Percentiles rank a stretch among this genome's conserved stretches.
phyloP scores from a whole-genome alignment of 2,113 vertebrate species.

The Upupa epops region DNA sequence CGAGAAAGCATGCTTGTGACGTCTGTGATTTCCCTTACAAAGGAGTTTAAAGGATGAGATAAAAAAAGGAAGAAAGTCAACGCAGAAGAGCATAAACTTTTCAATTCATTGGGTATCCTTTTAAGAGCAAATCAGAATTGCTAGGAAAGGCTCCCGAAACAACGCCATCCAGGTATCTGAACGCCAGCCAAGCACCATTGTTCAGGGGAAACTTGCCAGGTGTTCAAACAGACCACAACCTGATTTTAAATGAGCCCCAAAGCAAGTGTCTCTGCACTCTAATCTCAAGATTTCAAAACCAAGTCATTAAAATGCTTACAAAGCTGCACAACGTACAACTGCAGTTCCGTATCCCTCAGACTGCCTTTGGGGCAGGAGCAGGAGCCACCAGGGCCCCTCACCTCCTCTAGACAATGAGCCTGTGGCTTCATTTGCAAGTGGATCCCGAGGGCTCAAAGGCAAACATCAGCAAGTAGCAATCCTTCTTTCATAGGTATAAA shows the following conservation, averaged over 20 bases:
- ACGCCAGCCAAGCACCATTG: neutral
- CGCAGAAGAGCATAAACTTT: neutral
- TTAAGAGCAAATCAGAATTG: neutral
- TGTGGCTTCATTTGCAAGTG: neutral
- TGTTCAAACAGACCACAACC: neutral
- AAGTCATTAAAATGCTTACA: neutral
- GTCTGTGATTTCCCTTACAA: neutral
- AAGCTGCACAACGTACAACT: neutral
- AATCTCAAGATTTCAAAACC: neutral
- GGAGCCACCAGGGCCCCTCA: neutral
- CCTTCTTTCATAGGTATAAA: neutral
- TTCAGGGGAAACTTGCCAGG: neutral
- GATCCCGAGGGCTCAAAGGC: neutral
- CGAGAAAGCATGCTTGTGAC: neutral
- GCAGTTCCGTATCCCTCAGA: neutral
- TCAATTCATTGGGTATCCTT: neutral
- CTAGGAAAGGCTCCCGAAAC: neutral
- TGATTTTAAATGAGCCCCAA: neutral
- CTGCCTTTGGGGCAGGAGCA: neutral
- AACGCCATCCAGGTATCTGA: neutral
- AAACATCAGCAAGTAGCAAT: neutral
- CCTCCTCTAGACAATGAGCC: neutral
- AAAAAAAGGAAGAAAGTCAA: neutral
- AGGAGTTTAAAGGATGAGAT: neutral
- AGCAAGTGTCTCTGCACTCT: neutral